Base-by-base conservation (phyloP, 2,797 vertebrate species). In the Sebastiscus tertius region DNA sequence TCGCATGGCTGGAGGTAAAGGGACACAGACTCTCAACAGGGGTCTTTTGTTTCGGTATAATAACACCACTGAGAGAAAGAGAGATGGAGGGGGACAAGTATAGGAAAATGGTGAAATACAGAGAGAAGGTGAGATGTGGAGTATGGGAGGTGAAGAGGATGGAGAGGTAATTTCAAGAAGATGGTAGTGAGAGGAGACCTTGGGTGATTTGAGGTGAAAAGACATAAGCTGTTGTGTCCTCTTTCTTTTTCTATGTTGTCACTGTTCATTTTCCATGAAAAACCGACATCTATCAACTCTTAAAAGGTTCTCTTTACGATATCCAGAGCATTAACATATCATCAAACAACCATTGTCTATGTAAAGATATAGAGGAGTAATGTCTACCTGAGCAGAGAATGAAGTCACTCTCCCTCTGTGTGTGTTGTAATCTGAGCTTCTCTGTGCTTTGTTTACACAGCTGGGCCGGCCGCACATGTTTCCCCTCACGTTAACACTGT, bases 111-210 rank as follows among this genome's bases (percentile, higher is more conserved):
- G 55, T 69, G 72, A 46, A 46, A 46, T 46, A 46, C n/a, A 77
- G 13, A 66, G 31, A 69, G 34, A 36, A 34, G 58, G 68, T 24
- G 20, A 31, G n/a, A 65, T 76, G 49, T n/a, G 31, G 55, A 64
- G 56, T 33, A n/a, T 29, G 29, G 26, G 39, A 14, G 7, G 27
- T 61, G 46, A 74, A 75, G 64, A 67, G 75, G 71, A 52, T 61
- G 39, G 64, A 78, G 83, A 72, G 71, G 79, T 78, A 61, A 83
- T 88, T 83, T 87, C 4, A 69, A 74, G 46, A 73, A 80, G 84
- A 82, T 72, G 77, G n/a, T 10, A 55, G 31, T 29, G 34, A 74
- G 46, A 77, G 61, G 26, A 71, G 64, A 69, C 52, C 78, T 62
- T 59, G 14, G 49, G 60, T 60, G 65, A 27, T 75, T 71, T 71